phyloP scores from a whole-genome alignment of 2,113 vertebrate genomes.

The Ceuthmochares aereus region DNA sequence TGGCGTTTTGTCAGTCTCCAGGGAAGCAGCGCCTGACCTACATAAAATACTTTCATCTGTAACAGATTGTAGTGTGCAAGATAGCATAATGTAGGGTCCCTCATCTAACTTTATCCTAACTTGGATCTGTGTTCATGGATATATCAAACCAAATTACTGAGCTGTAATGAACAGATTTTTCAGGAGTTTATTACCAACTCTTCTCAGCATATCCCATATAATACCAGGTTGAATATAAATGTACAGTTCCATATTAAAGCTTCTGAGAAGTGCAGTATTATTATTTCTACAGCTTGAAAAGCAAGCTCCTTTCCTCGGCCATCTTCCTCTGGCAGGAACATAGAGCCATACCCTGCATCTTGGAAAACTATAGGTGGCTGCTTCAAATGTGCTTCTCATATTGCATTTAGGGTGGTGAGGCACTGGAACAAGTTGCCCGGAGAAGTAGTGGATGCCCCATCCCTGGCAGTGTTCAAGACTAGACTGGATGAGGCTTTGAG shows the following conservation, averaged over 20 bases:
- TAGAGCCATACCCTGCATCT: neutral
- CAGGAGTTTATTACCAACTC: neutral
- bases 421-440: too few relatives aligned
- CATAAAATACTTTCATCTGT: slow-evolving; percentile 26
- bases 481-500: too few relatives aligned
- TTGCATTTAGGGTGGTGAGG: too few relatives aligned
- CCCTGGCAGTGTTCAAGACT: too few relatives aligned
- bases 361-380: neutral
- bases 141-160: neutral
- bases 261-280: neutral
- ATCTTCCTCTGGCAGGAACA: neutral
- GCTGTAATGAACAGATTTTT: neutral
- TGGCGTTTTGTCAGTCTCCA: neutral
- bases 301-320: neutral
- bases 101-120: neutral
- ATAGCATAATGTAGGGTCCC: neutral
- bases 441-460: too few relatives aligned
- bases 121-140: neutral
- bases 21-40: slow-evolving; percentile 34
- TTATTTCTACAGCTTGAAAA: neutral
- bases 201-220: neutral
- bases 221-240: neutral
- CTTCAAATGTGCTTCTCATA: neutral
- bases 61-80: neutral
- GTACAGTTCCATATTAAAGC: neutral